Percentiles rank a stretch among this genome's conserved stretches.
Evolutionary conservation across 2,888 invertebrate genomes (phyloP).

Genomic region (Colostygia pectinataria): DNA sequence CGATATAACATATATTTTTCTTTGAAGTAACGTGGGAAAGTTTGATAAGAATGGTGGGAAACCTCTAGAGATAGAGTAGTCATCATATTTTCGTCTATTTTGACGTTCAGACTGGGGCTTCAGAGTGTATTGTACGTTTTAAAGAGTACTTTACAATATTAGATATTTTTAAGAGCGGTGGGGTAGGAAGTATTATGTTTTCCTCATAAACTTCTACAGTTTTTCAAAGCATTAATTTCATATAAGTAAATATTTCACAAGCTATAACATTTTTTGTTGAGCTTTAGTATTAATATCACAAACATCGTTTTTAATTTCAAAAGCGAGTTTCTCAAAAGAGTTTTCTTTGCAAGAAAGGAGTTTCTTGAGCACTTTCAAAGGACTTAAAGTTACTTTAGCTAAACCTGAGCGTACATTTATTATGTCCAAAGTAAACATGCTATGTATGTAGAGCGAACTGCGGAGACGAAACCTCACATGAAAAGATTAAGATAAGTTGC

Average conservation of each 20-base stretch:
- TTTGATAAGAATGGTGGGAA: constrained; percentile 38
- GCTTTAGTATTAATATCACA: too few species aligned
- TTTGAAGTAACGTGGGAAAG: constrained; percentile 21
- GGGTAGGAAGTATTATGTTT: too few species aligned
- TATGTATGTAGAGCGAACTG: too few species aligned
- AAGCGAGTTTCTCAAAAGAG: background rate
- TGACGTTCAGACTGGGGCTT: constrained; percentile 40
- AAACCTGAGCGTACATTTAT: constrained; percentile 18
- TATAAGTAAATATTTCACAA: background rate
- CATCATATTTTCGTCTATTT: constrained; percentile 58
- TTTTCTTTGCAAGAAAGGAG: background rate
- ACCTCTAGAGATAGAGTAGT: constrained; percentile 52
- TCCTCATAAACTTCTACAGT: too few species aligned
- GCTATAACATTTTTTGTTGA: too few species aligned
- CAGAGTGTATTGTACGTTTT: too few species aligned
- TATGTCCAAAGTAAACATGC: constrained; percentile 24
- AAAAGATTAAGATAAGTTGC: too few species aligned
- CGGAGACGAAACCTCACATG: too few species aligned
- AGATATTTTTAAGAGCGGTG: too few species aligned
- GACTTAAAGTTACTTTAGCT: constrained; percentile 4
- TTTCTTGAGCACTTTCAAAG: background rate
- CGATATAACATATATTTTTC: constrained; percentile 34
- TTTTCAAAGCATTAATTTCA: too few species aligned
- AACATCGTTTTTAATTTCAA: background rate
- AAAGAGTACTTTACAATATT: too few species aligned